Percentiles rank a stretch among this genome's conserved stretches.
These are phyloP conservation scores for Drosophila burlai DNA, from an alignment of 1,140 invertebrate species.

Conservation along the genomic window DNA sequence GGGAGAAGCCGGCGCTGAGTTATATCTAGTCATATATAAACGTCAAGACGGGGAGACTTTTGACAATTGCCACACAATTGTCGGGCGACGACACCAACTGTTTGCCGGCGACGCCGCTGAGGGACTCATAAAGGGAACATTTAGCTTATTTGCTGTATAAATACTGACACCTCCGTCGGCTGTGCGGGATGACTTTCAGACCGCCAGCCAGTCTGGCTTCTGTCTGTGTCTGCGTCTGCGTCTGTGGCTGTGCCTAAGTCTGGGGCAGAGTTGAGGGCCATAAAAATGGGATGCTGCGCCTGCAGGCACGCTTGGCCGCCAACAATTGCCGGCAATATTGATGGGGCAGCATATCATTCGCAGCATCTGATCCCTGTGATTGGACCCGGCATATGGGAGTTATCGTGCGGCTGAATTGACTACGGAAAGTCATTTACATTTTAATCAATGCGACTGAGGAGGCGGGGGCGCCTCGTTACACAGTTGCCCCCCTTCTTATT, in stretches of 20 bases:
- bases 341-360: conserved; percentile 45
- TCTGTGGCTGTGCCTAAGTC: not conserved
- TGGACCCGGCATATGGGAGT: conserved; percentile 38
- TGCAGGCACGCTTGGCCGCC: conserved; percentile 47
- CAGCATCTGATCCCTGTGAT: conserved; percentile 45
- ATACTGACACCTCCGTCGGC: conserved; percentile 72
- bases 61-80: conserved; percentile 82
- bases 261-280: conserved; percentile 10
- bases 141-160: conserved; percentile 83
- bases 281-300: conserved; percentile 63
- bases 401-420: conserved; percentile 37
- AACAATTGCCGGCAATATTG: conserved; percentile 56
- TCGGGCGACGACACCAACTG: conserved; percentile 54
- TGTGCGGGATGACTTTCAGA: conserved; percentile 37
- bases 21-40: conserved; percentile 80
- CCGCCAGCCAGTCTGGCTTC: conserved; percentile 23
- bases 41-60: conserved; percentile 72
- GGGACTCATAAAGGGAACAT: conserved; percentile 79
- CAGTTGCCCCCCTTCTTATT: conserved; percentile 1
- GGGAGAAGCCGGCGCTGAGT: conserved; percentile 48
- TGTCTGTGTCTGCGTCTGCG: not conserved
- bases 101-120: conserved; percentile 35
- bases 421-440: conserved; percentile 48
- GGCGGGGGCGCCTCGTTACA: not conserved
- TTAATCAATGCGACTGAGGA: conserved; percentile 14